phyloP scores from a whole-genome alignment of 1,140 invertebrate species.

The Drosophila bipectinata region DNA sequence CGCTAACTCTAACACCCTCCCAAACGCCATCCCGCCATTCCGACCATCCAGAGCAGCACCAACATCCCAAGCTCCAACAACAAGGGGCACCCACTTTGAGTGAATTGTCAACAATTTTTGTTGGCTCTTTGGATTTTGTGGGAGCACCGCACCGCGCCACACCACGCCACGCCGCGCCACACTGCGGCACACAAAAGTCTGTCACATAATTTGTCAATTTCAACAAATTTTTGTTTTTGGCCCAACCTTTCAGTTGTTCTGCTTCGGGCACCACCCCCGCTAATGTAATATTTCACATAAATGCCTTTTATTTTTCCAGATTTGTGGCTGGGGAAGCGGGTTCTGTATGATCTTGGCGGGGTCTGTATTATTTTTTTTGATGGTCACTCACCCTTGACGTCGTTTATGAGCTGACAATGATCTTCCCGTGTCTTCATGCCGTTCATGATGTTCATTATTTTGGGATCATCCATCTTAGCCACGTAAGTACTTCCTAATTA shows the following conservation, averaged over 20 bases:
- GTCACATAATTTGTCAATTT: slow-evolving; percentile 81
- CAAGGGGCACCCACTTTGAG: slow-evolving; percentile 59
- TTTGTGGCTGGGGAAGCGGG: slow-evolving; percentile 19
- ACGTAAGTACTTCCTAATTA: slow-evolving; percentile 26
- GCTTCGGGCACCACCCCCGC: slow-evolving; percentile 11
- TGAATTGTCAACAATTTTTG: slow-evolving; percentile 81
- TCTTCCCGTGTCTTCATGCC: slow-evolving; percentile 66
- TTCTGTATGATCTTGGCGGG: slow-evolving; percentile 7
- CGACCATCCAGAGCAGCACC: neutral
- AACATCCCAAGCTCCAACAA: slow-evolving; percentile 3
- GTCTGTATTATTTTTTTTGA: slow-evolving; percentile 6
- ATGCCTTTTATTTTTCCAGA: slow-evolving; percentile 63
- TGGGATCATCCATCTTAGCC: slow-evolving; percentile 62
- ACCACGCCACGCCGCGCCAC: neutral
- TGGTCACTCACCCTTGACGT: slow-evolving; percentile 61
- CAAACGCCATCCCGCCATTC: slow-evolving; percentile 5
- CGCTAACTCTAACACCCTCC: slow-evolving; percentile 52
- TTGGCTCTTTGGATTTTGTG: slow-evolving; percentile 75
- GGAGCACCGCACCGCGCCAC: slow-evolving; percentile 10
- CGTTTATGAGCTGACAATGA: slow-evolving; percentile 71
- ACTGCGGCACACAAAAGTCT: slow-evolving; percentile 67
- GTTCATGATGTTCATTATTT: slow-evolving; percentile 69
- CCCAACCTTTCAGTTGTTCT: neutral
- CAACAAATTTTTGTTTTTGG: slow-evolving; percentile 59
- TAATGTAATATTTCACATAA: slow-evolving; percentile 68